These are phyloP conservation scores for Lepidochrysops patricia DNA, from an alignment of 2,888 invertebrate genomes.

Conservation along the genomic window DNA sequence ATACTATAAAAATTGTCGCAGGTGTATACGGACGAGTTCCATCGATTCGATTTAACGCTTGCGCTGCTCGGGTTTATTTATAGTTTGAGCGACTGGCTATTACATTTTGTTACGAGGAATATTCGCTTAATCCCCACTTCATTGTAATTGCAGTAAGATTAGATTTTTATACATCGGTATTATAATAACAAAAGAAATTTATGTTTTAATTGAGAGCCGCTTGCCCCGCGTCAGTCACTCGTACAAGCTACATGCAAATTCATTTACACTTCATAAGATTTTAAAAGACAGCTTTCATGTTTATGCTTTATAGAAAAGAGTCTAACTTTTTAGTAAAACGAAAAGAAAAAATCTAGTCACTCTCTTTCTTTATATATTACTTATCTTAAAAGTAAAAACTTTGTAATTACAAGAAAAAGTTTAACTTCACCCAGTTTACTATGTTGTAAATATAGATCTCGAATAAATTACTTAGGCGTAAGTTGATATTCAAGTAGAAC, in stretches of 20 bases:
- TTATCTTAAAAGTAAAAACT: no score
- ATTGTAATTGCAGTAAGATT: background rate
- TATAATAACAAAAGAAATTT: background rate
- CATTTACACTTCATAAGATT: no score
- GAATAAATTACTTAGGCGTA: no score
- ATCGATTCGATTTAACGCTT: constrained; percentile 70
- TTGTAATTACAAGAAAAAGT: no score
- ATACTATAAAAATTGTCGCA: constrained; percentile 75
- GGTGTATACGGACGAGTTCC: constrained; percentile 69
- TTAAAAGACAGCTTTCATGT: no score
- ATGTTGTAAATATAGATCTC: no score
- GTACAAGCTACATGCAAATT: background rate
- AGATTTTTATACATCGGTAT: background rate
- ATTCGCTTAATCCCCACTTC: background rate
- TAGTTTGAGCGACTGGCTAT: constrained; percentile 38
- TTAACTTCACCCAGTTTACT: no score
- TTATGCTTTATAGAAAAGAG: no score
- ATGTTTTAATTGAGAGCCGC: background rate
- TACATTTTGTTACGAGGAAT: background rate
- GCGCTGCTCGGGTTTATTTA: constrained; percentile 66
- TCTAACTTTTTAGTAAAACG: no score
- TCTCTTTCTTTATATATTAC: no score
- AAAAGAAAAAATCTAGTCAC: no score
- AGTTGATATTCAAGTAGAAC: no score
- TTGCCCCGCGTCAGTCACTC: background rate